These are phyloP conservation scores for Eudorcas thomsonii DNA, from an alignment of 2,113 vertebrate genomes.

Conservation along the genomic window DNA sequence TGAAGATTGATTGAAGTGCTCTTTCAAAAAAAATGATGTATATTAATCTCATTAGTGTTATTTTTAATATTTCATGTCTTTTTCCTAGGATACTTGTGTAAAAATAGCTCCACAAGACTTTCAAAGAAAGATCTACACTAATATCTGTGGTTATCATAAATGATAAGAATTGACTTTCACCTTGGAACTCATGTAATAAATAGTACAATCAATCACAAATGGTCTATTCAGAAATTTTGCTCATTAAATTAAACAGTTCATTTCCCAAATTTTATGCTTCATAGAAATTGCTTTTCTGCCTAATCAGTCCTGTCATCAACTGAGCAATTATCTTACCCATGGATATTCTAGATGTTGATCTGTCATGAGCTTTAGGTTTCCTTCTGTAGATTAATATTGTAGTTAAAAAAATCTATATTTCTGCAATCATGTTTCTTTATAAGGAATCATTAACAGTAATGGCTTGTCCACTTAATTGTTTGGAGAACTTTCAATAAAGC, in stretches of 20 bases:
- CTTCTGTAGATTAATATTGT: conserved; percentile 21
- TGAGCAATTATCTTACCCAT: conserved; percentile 45
- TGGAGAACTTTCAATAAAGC: neutral
- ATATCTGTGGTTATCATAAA: conserved; percentile 19
- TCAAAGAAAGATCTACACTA: conserved; percentile 21
- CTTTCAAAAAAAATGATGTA: conserved; percentile 22
- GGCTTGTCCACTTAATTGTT: neutral
- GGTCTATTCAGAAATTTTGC: conserved; percentile 27
- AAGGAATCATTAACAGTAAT: neutral
- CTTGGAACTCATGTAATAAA: neutral
- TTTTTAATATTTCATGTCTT: conserved; percentile 59
- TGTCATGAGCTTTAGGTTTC: conserved; percentile 29
- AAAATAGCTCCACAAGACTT: conserved; percentile 7
- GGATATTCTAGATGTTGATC: neutral
- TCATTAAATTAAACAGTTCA: conserved; percentile 53
- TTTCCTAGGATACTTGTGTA: neutral
- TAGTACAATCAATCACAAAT: conserved; percentile 1
- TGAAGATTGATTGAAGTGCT: conserved; percentile 40
- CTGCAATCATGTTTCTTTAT: conserved; percentile 25
- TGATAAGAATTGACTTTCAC: conserved; percentile 39
- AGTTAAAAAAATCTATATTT: conserved; percentile 27
- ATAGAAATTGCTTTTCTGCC: conserved; percentile 56
- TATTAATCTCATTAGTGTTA: conserved; percentile 47
- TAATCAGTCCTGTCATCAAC: conserved; percentile 24
- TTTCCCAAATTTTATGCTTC: conserved; percentile 61